These are phyloP conservation scores for Rhinoraja longicauda DNA, from an alignment of 2,797 vertebrate species.

Conservation along the genomic window DNA sequence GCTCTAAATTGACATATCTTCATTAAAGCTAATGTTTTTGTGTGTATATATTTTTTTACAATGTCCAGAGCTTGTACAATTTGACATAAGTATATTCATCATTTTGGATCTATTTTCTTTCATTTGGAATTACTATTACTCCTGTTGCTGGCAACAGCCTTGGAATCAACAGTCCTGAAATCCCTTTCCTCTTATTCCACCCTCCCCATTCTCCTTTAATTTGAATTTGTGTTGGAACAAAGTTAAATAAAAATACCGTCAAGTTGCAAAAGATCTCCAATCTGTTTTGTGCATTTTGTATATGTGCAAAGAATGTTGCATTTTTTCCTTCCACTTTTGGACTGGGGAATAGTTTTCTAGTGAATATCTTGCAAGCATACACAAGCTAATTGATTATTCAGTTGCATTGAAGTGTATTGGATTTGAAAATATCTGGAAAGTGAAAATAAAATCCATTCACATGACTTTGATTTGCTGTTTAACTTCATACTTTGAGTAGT, in stretches of 20 bases:
- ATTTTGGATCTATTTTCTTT: constrained; percentile 36
- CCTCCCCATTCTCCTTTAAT: not conserved
- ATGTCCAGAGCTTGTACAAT: constrained; percentile 27
- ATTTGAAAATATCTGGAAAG: constrained; percentile 29
- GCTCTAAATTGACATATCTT: constrained; percentile 24
- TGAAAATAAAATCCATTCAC: constrained; percentile 38
- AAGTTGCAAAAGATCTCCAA: not conserved
- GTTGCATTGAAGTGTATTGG: constrained; percentile 28
- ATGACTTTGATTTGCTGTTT: constrained; percentile 20
- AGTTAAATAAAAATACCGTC: not conserved
- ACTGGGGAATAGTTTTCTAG: constrained; percentile 19
- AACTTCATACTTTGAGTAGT: constrained; percentile 14
- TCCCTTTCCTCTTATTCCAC: too few species aligned
- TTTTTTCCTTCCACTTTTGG: constrained; percentile 35
- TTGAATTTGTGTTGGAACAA: not conserved
- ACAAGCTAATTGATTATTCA: constrained; percentile 18
- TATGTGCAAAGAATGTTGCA: constrained; percentile 9
- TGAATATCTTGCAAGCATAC: not conserved
- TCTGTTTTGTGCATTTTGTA: constrained; percentile 7
- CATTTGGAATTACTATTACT: constrained; percentile 11
- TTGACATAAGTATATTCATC: constrained; percentile 31
- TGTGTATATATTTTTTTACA: constrained; percentile 30
- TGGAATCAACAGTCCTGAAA: constrained; percentile 7
- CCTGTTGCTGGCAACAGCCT: constrained; percentile 38
- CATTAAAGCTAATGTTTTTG: constrained; percentile 33